A percentile compares a stretch with the other conserved stretches of the same genome.
Conservation (phyloP, 2,888 invertebrate genomes). For the Caenorhabditis panamensis region DNA sequence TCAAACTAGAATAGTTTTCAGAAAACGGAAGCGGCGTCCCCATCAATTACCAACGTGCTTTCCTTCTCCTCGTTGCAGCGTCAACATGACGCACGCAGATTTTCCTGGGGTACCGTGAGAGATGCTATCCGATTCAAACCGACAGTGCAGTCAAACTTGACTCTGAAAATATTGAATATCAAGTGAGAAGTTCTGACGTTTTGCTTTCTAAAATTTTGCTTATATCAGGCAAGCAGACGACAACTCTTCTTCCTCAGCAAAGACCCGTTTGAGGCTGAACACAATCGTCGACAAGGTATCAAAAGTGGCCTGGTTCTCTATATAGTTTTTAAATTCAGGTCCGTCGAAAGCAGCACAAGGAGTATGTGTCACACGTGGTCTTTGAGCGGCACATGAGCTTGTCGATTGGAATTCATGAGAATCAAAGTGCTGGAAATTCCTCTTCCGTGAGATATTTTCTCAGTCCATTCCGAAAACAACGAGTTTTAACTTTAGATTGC, state of each 20-base stretch:
- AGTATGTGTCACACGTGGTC: slow-evolving; percentile 64
- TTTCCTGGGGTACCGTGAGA: slow-evolving; percentile 69
- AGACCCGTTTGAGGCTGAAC: slow-evolving; percentile 57
- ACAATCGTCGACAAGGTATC: slow-evolving; percentile 64
- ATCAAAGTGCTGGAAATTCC: slow-evolving; percentile 57
- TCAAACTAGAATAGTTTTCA: slow-evolving; percentile 28
- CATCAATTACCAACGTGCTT: slow-evolving; percentile 63
- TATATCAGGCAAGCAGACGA: slow-evolving; percentile 55
- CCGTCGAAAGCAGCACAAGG: slow-evolving; percentile 63
- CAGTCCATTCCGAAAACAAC: not conserved
- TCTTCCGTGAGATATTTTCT: slow-evolving; percentile 30
- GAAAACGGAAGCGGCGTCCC: slow-evolving; percentile 65
- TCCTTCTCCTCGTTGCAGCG: slow-evolving; percentile 63
- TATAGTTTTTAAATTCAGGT: slow-evolving; percentile 22
- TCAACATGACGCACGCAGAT: slow-evolving; percentile 65
- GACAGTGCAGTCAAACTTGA: slow-evolving; percentile 52
- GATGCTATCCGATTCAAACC: slow-evolving; percentile 69
- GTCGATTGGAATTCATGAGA: slow-evolving; percentile 65
- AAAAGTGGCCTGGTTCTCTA: not conserved
- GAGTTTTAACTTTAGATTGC: slow-evolving; percentile 49
- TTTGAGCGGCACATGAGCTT: slow-evolving; percentile 65
- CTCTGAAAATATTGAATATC: slow-evolving; percentile 62
- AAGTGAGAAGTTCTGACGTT: slow-evolving; percentile 48
- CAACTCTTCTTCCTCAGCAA: slow-evolving; percentile 38
- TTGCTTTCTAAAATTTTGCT: not conserved